A percentile compares a stretch with the other conserved stretches of the same genome.
These are phyloP conservation scores for Ctenoplectra terminalis DNA, from an alignment of 1,140 invertebrate genomes.

Conservation along the genomic window DNA sequence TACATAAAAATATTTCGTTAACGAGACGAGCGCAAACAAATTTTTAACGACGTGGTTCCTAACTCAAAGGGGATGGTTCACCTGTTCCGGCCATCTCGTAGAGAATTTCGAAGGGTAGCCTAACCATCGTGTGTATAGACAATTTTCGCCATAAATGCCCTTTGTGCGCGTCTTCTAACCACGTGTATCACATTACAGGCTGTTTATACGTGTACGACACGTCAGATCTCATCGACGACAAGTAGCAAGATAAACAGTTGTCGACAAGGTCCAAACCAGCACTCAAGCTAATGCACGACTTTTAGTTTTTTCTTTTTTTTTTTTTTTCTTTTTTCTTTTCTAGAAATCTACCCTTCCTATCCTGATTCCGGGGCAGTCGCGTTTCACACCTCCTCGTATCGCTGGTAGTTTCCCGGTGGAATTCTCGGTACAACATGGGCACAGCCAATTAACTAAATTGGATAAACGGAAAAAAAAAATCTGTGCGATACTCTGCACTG, in stretches of 20 bases:
- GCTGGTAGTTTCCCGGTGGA: background rate
- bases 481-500: background rate
- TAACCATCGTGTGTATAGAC: background rate
- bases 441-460: constrained; percentile 6
- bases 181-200: constrained; percentile 19
- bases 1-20: constrained; percentile 1
- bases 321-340: no score
- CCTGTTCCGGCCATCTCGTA: background rate
- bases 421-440: background rate
- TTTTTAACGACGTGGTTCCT: constrained; percentile 15
- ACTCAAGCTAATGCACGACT: constrained; percentile 45
- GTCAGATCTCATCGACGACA: constrained; percentile 44
- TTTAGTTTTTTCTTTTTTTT: constrained; percentile 44
- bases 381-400: constrained; percentile 13
- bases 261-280: constrained; percentile 24
- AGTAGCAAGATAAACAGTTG: constrained; percentile 59
- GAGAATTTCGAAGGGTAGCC: background rate
- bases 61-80: constrained; percentile 12
- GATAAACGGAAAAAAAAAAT: constrained; percentile 29
- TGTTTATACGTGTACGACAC: constrained; percentile 16
- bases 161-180: background rate
- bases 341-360: constrained; percentile 11
- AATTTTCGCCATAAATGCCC: constrained; percentile 23
- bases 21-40: constrained; percentile 24
- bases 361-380: background rate